A percentile compares a stretch with the other conserved stretches of the same genome.
These are phyloP conservation scores for Actinostola sp. DNA, from an alignment of 92 coral and sea anemone genomes.

Conservation along the genomic window DNA sequence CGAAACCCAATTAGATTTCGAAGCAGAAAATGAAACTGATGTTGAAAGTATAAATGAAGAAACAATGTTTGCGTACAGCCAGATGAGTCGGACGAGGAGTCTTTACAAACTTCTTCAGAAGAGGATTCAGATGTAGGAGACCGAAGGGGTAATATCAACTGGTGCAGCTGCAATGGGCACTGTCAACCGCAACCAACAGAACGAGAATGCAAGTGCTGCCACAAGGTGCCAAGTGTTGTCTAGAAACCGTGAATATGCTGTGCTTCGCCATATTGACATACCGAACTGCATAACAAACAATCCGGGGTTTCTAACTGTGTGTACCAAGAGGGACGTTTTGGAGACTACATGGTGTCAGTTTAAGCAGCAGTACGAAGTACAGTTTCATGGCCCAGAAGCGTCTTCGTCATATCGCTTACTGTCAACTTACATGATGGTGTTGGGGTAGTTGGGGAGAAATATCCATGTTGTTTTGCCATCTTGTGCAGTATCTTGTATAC, in stretches of 20 bases:
- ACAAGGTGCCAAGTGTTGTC: slow-evolving; percentile 18
- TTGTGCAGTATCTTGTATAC: slow-evolving; percentile 28
- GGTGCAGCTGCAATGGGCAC: slow-evolving; percentile 7
- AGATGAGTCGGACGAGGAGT: neutral
- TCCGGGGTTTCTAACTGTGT: slow-evolving; percentile 26
- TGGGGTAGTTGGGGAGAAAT: slow-evolving; percentile 18
- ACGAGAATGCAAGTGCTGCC: slow-evolving; percentile 44
- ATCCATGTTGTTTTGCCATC: slow-evolving; percentile 30
- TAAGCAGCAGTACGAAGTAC: slow-evolving; percentile 29
- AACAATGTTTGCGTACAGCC: slow-evolving; percentile 10
- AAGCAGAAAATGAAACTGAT: neutral
- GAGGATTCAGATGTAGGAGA: slow-evolving; percentile 1
- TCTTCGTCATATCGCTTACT: slow-evolving; percentile 34
- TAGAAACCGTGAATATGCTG: neutral
- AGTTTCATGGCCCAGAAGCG: slow-evolving; percentile 11
- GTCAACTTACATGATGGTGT: slow-evolving; percentile 34
- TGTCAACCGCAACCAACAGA: slow-evolving; percentile 9
- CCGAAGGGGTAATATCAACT: neutral
- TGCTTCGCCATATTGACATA: neutral
- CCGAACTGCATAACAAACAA: slow-evolving; percentile 26
- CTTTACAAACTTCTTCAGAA: neutral
- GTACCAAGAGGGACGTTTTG: slow-evolving; percentile 12
- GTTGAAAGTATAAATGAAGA: neutral
- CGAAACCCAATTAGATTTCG: neutral
- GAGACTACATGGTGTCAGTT: slow-evolving; percentile 18